Conservation (phyloP, 2,888 invertebrate genomes). For the Neelides folsomi region DNA sequence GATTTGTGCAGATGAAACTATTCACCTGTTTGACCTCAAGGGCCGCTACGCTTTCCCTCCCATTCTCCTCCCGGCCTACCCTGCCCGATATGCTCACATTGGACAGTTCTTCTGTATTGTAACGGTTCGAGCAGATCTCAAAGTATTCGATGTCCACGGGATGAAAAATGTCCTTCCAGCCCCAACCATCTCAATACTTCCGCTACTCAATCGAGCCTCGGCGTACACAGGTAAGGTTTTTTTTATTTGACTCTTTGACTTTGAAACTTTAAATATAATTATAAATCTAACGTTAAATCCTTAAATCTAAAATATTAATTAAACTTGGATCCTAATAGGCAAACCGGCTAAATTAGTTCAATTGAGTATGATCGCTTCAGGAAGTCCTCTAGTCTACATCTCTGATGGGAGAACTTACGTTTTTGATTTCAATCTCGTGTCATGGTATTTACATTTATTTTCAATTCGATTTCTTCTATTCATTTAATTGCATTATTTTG, state of each 20-base stretch:
- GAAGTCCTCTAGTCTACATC: constrained; percentile 67
- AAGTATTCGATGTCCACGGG: constrained; percentile 50
- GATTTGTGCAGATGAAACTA: constrained; percentile 53
- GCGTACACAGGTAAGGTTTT: constrained; percentile 17
- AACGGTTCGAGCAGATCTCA: constrained; percentile 44
- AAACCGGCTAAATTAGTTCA: constrained; percentile 46
- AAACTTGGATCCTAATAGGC: too few species aligned
- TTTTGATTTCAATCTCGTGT: constrained; percentile 58
- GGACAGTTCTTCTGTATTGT: constrained; percentile 44
- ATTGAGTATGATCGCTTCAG: constrained; percentile 51
- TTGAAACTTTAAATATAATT: too few species aligned
- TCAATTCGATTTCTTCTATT: too few species aligned
- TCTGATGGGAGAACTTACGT: constrained; percentile 71
- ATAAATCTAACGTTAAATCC: too few species aligned
- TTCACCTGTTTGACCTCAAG: constrained; percentile 47
- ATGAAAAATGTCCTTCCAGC: constrained; percentile 46
- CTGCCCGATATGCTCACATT: constrained; percentile 46
- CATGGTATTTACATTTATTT: constrained; percentile 47
- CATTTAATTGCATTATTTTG: too few species aligned
- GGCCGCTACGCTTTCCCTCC: constrained; percentile 44
- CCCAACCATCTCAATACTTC: constrained; percentile 45
- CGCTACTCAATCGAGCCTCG: constrained; percentile 32
- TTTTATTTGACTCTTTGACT: too few species aligned
- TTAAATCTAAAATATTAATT: too few species aligned
- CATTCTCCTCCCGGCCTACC: constrained; percentile 45